A percentile compares a stretch with the other conserved stretches of the same genome.
Conservation (phyloP, 1,140 invertebrate genomes). For the Pogonomyrmex barbatus region DNA sequence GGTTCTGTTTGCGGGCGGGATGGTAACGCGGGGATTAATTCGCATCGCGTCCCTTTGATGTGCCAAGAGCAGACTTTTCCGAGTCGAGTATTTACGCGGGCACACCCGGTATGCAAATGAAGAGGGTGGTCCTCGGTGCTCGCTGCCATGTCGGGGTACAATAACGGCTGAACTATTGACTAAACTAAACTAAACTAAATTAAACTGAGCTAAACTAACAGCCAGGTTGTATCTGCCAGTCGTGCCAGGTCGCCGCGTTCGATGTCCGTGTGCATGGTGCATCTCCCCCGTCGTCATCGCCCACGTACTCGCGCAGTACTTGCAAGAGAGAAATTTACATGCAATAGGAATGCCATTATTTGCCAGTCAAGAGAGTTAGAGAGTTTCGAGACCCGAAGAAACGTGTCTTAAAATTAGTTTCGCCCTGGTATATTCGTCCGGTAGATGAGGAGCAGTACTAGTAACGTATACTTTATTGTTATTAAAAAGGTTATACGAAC, state of each 20-base stretch:
- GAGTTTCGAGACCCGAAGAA: conserved; percentile 2
- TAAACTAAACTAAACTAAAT: conserved; percentile 79
- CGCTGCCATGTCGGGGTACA: conserved; percentile 68
- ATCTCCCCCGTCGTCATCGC: too few species aligned
- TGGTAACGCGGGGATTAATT: conserved; percentile 69
- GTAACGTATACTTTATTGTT: neutral
- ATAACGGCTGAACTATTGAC: conserved; percentile 79
- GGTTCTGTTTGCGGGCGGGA: conserved; percentile 65
- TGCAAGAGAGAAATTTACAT: conserved; percentile 42
- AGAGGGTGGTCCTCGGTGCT: conserved; percentile 61
- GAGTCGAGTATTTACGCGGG: conserved; percentile 75
- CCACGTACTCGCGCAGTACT: neutral
- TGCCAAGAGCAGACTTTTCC: conserved; percentile 75
- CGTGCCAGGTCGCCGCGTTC: conserved; percentile 1
- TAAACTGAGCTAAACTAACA: conserved; percentile 77
- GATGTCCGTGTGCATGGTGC: conserved; percentile 17
- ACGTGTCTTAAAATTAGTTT: conserved; percentile 7
- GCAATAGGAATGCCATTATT: conserved; percentile 48
- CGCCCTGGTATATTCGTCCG: neutral
- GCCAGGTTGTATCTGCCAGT: conserved; percentile 63
- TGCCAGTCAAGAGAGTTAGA: neutral
- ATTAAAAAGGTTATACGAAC: neutral
- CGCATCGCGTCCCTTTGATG: conserved; percentile 75
- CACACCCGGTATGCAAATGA: conserved; percentile 76
- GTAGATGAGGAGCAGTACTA: neutral